Percentiles rank a stretch among this genome's conserved stretches.
These are phyloP conservation scores for Phacellophora camtschatica DNA, from an alignment of 30 jellyfish, hydroid and myxozoan genomes.

Conservation along the genomic window DNA sequence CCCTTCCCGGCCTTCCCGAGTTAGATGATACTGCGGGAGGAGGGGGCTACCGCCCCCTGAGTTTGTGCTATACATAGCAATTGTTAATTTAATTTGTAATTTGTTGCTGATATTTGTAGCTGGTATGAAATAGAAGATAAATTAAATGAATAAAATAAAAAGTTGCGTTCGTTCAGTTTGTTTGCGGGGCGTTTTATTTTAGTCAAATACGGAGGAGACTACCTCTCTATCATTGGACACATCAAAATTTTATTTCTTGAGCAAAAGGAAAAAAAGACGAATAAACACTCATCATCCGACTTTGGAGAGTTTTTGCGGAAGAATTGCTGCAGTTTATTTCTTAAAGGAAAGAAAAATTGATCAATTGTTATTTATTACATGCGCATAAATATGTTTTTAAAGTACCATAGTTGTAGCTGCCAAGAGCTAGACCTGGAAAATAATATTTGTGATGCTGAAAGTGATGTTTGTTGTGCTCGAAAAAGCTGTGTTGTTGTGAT, in stretches of 20 bases:
- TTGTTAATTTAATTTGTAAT: too few relatives aligned
- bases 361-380: neutral
- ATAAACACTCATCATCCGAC: neutral
- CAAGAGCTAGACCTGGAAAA: too few relatives aligned
- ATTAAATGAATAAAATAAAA: too few relatives aligned
- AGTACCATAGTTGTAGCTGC: too few relatives aligned
- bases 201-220: neutral
- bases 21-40: neutral
- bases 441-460: neutral
- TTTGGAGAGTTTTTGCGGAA: neutral
- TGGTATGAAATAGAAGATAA: too few relatives aligned
- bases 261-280: neutral
- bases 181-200: neutral
- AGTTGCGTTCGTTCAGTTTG: too few relatives aligned
- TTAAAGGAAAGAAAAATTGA: neutral
- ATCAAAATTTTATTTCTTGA: neutral
- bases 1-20: neutral
- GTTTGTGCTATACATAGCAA: neutral
- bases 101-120: too few relatives aligned
- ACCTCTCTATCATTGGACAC: conserved; percentile 7
- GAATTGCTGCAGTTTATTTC: neutral
- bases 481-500: too few relatives aligned
- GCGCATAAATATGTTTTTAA: neutral
- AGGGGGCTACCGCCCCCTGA: neutral
- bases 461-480: neutral